A percentile compares a stretch with the other conserved stretches of the same genome.
Evolutionary conservation across 2,113 vertebrate species (phyloP).

Genomic region (Gallinago media): DNA sequence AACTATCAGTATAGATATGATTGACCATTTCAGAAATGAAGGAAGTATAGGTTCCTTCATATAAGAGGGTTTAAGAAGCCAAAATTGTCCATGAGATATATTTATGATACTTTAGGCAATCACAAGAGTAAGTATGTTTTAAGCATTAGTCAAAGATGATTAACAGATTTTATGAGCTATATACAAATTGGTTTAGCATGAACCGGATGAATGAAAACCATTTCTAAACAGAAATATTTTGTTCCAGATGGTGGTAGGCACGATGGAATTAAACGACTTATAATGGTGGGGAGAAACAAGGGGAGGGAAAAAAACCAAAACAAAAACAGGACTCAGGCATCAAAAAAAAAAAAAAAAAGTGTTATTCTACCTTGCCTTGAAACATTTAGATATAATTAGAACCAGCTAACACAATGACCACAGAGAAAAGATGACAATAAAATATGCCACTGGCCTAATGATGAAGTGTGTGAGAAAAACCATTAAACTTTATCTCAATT

Average conservation of each 20-base stretch:
- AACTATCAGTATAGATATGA: background rate
- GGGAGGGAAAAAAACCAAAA: accelerated
- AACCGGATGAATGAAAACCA: background rate
- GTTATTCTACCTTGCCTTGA: background rate
- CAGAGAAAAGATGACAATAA: slow-evolving; percentile 14
- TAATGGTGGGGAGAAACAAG: background rate
- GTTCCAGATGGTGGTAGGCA: background rate
- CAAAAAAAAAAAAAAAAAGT: background rate
- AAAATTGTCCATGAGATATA: background rate
- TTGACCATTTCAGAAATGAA: background rate
- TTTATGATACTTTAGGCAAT: background rate
- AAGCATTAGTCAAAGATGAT: background rate
- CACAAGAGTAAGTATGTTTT: background rate
- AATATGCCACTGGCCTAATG: slow-evolving; percentile 31
- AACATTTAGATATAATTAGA: slow-evolving; percentile 61
- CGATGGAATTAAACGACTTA: background rate
- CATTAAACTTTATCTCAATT: slow-evolving; percentile 59
- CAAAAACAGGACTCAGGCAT: background rate
- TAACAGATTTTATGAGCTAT: background rate
- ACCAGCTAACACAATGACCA: background rate
- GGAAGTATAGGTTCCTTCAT: background rate
- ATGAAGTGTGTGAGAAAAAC: slow-evolving; percentile 41
- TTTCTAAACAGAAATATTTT: background rate
- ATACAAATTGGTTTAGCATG: background rate
- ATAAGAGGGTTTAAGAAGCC: background rate